Evolutionary conservation across 2,888 invertebrate genomes (phyloP).

Genomic region (Heliconius sara): DNA sequence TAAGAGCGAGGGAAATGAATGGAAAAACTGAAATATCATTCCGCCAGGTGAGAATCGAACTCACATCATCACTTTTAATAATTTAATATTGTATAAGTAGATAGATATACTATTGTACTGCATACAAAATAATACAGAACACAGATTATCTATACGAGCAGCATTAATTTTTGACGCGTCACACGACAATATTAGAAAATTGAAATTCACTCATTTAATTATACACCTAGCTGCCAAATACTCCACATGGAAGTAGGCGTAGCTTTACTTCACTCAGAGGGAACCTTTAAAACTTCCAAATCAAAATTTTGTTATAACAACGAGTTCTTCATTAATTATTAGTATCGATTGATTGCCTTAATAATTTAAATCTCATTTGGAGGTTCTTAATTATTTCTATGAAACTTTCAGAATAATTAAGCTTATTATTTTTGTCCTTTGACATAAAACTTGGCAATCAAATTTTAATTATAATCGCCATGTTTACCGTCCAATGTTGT

Average conservation of each 20-base stretch:
- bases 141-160: too few species aligned
- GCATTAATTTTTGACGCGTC: too few species aligned
- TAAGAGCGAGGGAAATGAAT: too few species aligned
- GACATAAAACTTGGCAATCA: slow-evolving; percentile 20
- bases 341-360: slow-evolving; percentile 25
- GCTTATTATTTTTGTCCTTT: slow-evolving; percentile 16
- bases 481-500: background rate
- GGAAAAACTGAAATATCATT: too few species aligned
- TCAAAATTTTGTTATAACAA: slow-evolving; percentile 7
- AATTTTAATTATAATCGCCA: slow-evolving; percentile 1
- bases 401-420: slow-evolving; percentile 21
- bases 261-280: background rate
- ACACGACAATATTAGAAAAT: background rate
- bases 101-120: too few species aligned
- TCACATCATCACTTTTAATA: too few species aligned
- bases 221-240: background rate
- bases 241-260: background rate
- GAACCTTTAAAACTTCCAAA: slow-evolving; percentile 7
- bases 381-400: slow-evolving; percentile 17
- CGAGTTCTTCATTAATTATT: slow-evolving; percentile 14
- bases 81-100: too few species aligned
- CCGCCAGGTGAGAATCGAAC: too few species aligned
- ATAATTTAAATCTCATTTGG: slow-evolving; percentile 17
- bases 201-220: background rate
- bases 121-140: too few species aligned